phyloP scores from a whole-genome alignment of 2,797 vertebrate genomes.

The Tympanoctomys barrerae region DNA sequence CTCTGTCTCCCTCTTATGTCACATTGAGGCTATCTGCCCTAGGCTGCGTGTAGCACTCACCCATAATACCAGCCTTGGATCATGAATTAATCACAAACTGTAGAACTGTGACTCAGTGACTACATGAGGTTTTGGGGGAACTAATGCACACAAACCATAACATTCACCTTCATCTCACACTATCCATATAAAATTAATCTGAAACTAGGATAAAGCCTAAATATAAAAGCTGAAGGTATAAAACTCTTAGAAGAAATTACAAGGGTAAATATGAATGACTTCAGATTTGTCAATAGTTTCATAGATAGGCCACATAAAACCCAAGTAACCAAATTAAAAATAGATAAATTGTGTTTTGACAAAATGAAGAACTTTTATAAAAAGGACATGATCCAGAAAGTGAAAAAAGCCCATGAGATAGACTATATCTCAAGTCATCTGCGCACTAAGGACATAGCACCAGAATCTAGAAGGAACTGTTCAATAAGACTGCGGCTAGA shows the following conservation, averaged over 20 bases:
- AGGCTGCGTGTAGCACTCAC: too few relatives aligned
- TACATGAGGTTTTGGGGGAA: too few relatives aligned
- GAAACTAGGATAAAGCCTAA: neutral
- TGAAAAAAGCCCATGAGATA: neutral
- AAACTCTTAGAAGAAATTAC: conserved; percentile 27
- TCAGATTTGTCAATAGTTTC: neutral
- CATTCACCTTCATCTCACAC: neutral
- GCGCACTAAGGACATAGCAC: neutral
- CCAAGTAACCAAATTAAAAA: neutral
- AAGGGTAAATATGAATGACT: neutral
- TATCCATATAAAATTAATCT: neutral
- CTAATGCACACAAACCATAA: too few relatives aligned
- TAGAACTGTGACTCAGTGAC: too few relatives aligned
- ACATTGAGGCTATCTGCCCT: too few relatives aligned
- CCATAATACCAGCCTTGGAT: too few relatives aligned
- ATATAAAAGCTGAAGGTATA: neutral
- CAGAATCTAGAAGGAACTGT: neutral
- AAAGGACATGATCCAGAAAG: neutral
- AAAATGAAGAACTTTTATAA: neutral
- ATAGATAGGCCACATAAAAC: neutral
- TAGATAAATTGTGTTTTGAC: neutral
- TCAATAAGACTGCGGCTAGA: neutral
- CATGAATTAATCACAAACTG: too few relatives aligned
- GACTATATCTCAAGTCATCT: conserved; percentile 17
- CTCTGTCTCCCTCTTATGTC: too few relatives aligned